Evolutionary conservation across 2,797 vertebrate genomes (phyloP), one percentile per base, ranked within the genome.

Genomic region (Luscinia megarhynchos): DNA sequence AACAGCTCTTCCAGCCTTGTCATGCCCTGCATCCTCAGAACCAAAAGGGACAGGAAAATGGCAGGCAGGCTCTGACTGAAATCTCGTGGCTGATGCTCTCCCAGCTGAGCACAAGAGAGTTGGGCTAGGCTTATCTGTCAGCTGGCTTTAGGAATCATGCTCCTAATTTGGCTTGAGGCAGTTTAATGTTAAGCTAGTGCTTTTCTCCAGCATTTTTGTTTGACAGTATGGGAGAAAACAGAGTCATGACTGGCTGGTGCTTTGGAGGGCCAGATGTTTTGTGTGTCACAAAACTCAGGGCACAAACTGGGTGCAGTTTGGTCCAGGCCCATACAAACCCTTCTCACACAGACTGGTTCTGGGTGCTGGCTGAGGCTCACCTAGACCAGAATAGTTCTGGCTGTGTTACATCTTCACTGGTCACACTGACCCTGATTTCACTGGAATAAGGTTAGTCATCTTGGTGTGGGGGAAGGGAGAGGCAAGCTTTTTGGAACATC

Each of bases 341-440:
- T 84, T 90, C 80, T 66, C 36, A 43, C 62, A 64, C 53, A 84
- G 72, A n/a, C 22, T 11, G 57, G 51, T 55, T 63, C 58, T 90
- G 82, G 46, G 48, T 69, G 41, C 81, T 83, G 81, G 48, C 89
- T 88, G 74, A 68, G 34, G 53, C 26, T 84, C 59, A 95, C 96
- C 94, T 95, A 46, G 13, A 46, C 46, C 46, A 46, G 22, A 23
- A 46, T 74, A 94, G 82, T 66, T 91, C 89, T 94, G 93, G 41
- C 90, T 93, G 53, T 64, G 67, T 85, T 92, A 58, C n/a, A 76
- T 81, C 54, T 91, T 80, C 84, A 72, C 72, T 94, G 97, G 96
- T 97, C 96, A 95, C 2, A 7, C 17, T 97, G 97, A 97, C 96
- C 91, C 0, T 92, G 88, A 96, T 91, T 95, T 97, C 89, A 95